Conservation (phyloP, 2,113 vertebrate species). For the Pygoscelis antarcticus region DNA sequence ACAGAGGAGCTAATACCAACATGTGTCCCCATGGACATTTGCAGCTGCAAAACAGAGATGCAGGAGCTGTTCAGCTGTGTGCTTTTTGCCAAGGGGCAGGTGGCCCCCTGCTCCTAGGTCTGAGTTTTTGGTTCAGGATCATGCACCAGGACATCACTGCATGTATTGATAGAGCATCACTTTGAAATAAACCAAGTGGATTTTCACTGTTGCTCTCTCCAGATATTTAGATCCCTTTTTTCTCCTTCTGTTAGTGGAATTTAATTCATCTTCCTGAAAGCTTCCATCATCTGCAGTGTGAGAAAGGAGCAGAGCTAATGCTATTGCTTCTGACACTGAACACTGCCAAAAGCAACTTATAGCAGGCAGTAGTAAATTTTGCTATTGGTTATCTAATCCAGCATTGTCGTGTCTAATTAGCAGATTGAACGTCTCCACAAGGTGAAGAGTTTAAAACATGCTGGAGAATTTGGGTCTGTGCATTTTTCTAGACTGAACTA, state of each 20-base stretch:
- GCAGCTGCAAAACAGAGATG: background rate
- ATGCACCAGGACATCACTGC: background rate
- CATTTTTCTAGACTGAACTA: background rate
- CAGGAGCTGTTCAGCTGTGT: background rate
- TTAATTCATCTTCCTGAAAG: constrained; percentile 71
- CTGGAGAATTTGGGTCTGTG: background rate
- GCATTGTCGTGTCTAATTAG: constrained; percentile 51
- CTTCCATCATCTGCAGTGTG: constrained; percentile 9
- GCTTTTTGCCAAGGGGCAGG: background rate
- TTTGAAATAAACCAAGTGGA: background rate
- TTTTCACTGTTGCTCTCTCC: background rate
- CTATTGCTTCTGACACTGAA: constrained; percentile 49
- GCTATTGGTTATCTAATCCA: constrained; percentile 43
- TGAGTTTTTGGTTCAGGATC: background rate
- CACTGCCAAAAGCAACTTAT: constrained; percentile 49
- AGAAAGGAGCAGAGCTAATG: constrained; percentile 44
- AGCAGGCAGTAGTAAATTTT: constrained; percentile 60
- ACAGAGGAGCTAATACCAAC: background rate
- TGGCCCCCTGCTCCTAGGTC: background rate
- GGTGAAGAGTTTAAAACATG: constrained; percentile 42
- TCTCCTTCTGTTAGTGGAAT: constrained; percentile 41
- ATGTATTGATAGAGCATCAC: background rate
- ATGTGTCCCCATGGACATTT: background rate
- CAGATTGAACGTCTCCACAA: constrained; percentile 29
- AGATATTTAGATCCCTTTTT: constrained; percentile 21